A percentile compares a stretch with the other conserved stretches of the same genome.
Evolutionary conservation across 2,888 invertebrate genomes (phyloP).

Genomic region (Creontiades dilutus): DNA sequence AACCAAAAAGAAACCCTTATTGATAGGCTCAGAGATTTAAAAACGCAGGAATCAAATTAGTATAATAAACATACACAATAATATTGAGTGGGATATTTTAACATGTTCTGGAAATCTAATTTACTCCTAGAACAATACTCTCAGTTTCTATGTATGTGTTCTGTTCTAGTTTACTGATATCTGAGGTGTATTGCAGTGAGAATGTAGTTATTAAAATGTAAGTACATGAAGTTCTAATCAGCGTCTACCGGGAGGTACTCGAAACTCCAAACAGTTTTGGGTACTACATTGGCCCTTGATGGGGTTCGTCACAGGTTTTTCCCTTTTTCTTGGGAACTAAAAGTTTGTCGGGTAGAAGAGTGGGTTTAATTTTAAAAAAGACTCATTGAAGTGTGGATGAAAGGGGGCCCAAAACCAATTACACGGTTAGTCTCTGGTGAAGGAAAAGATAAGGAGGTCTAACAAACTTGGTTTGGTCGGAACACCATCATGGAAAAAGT

Average conservation of each 20-base stretch:
- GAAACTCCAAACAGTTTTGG: neutral
- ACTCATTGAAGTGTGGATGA: constrained; percentile 40
- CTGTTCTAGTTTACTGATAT: too few species aligned
- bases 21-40: too few species aligned
- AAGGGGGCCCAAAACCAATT: constrained; percentile 39
- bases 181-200: too few species aligned
- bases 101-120: too few species aligned
- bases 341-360: neutral
- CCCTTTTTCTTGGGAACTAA: neutral
- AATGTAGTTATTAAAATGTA: too few species aligned
- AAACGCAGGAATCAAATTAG: too few species aligned
- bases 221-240: neutral
- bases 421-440: constrained; percentile 44
- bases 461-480: constrained; percentile 37
- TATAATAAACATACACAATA: too few species aligned
- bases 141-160: too few species aligned
- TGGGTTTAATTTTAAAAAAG: constrained; percentile 30
- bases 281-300: neutral
- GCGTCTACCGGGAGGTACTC: constrained; percentile 2
- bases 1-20: too few species aligned
- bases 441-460: constrained; percentile 25
- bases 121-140: too few species aligned
- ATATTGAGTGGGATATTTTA: too few species aligned
- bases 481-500: constrained; percentile 39
- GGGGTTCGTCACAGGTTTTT: neutral